A percentile compares a stretch with the other conserved stretches of the same genome.
phyloP scores from a whole-genome alignment of 1,140 invertebrate genomes.

The Sitophilus oryzae region DNA sequence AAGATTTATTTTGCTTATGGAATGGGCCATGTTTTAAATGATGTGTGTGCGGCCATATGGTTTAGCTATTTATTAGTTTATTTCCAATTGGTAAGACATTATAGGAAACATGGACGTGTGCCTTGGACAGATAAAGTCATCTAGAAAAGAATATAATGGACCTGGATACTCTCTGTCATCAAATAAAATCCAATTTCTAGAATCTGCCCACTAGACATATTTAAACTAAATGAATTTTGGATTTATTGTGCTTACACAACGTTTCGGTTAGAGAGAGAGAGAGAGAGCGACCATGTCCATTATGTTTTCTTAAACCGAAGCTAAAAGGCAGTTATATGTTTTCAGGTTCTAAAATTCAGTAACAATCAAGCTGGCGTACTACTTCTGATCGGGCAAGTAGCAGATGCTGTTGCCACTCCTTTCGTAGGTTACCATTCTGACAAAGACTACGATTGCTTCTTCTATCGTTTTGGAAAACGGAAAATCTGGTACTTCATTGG shows the following conservation, averaged over 20 bases:
- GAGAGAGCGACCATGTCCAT: too few relatives aligned
- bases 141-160: too few relatives aligned
- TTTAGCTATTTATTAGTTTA: constrained; percentile 94
- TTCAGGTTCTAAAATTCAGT: constrained; percentile 61
- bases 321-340: too few relatives aligned
- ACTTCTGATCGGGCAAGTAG: constrained; percentile 77
- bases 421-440: constrained; percentile 87
- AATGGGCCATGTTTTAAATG: constrained; percentile 86
- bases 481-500: constrained; percentile 91
- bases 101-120: too few relatives aligned
- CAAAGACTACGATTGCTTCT: constrained; percentile 56
- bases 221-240: too few relatives aligned
- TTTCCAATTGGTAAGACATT: constrained; percentile 71
- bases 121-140: too few relatives aligned
- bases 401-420: constrained; percentile 83
- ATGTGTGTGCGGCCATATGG: constrained; percentile 95
- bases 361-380: constrained; percentile 69
- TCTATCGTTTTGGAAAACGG: constrained; percentile 70
- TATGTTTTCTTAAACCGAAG: too few relatives aligned
- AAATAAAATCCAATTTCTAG: too few relatives aligned
- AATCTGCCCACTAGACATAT: too few relatives aligned
- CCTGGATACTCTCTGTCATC: too few relatives aligned
- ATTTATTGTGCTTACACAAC: too few relatives aligned
- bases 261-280: too few relatives aligned
- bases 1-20: constrained; percentile 48